Percentiles rank a stretch among this genome's conserved stretches.
phyloP scores from a whole-genome alignment of 2,797 vertebrate genomes.

The Acomys russatus region DNA sequence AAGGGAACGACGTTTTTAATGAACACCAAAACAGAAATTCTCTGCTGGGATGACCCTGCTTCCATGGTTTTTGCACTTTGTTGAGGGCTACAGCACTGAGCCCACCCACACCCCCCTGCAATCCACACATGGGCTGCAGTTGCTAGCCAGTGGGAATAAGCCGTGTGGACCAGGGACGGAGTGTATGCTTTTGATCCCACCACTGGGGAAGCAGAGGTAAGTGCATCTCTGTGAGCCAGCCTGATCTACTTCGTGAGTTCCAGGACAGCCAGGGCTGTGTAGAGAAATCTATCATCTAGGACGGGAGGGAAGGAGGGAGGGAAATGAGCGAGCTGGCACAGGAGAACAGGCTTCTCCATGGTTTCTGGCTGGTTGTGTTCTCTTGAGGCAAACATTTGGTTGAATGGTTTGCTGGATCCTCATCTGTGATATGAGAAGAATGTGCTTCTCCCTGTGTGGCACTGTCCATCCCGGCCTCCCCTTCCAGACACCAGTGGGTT shows the following conservation, averaged over 20 bases:
- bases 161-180: not conserved
- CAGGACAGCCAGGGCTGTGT: not conserved
- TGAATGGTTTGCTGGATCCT: not conserved
- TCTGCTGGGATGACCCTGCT: not conserved
- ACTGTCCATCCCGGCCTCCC: not conserved
- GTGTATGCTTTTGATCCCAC: too few relatives aligned
- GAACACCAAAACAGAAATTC: conserved; percentile 16
- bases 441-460: not conserved
- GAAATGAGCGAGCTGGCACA: not conserved
- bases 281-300: not conserved
- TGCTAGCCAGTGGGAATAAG: not conserved
- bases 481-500: conserved; percentile 3
- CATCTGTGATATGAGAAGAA: not conserved
- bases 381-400: not conserved
- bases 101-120: not conserved
- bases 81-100: not conserved
- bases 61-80: not conserved
- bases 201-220: not conserved
- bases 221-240: not conserved
- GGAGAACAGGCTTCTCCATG: not conserved
- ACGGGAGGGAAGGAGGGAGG: rapidly evolving
- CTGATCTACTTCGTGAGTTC: not conserved
- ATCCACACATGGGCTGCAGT: not conserved
- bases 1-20: not conserved
- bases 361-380: not conserved